Conservation (phyloP, 2,797 vertebrate genomes). For the Luscinia megarhynchos region DNA sequence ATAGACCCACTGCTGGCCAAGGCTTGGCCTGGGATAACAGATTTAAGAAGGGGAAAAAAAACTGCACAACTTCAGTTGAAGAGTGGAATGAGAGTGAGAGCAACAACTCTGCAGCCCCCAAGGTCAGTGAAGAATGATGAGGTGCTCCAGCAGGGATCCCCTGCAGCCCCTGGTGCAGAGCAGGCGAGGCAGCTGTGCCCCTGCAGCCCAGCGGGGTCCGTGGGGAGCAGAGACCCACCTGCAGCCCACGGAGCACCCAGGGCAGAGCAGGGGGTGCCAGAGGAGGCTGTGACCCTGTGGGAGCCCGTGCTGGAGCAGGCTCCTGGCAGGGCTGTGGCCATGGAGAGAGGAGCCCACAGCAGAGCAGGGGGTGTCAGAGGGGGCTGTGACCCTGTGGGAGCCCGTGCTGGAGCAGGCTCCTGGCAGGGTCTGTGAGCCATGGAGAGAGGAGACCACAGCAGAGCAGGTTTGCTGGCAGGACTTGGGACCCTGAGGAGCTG, state of each 20-base stretch:
- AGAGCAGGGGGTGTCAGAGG: too few relatives aligned
- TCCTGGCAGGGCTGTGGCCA: too few relatives aligned
- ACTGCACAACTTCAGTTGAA: background rate
- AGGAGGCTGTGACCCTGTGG: too few relatives aligned
- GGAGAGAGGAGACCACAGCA: background rate
- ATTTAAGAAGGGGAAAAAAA: background rate
- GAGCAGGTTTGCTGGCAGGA: background rate
- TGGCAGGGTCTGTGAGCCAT: background rate
- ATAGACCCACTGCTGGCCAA: background rate
- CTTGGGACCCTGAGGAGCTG: background rate
- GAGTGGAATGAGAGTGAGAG: background rate
- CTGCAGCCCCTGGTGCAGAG: too few relatives aligned
- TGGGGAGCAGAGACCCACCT: background rate
- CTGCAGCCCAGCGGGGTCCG: background rate
- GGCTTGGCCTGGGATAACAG: background rate
- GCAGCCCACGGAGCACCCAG: too few relatives aligned
- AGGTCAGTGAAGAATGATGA: too few relatives aligned
- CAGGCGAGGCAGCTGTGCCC: too few relatives aligned
- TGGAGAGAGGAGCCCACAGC: too few relatives aligned
- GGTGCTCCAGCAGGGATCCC: too few relatives aligned
- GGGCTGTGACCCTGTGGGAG: background rate
- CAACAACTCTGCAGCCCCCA: background rate
- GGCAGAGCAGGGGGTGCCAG: too few relatives aligned
- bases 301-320: too few relatives aligned
- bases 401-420: background rate